Evolutionary conservation across 2,797 vertebrate species (phyloP).

Genomic region (Molossus molossus): DNA sequence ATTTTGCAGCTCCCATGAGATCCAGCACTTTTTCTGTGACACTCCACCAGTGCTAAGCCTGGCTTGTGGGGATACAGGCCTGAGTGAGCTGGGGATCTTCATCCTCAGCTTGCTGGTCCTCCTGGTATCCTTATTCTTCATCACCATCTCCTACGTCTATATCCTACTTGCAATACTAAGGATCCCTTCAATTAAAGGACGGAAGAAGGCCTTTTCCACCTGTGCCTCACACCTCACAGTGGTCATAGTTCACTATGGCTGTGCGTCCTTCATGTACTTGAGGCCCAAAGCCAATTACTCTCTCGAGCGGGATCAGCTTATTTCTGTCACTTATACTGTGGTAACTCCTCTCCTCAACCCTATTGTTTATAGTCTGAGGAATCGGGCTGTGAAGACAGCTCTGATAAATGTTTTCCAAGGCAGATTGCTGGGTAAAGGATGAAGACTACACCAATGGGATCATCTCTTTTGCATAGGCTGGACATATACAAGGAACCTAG

Average conservation of each 20-base stretch:
- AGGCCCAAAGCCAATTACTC: slow-evolving; percentile 76
- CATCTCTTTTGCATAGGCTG: neutral
- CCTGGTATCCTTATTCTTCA: slow-evolving; percentile 76
- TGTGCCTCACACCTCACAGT: slow-evolving; percentile 82
- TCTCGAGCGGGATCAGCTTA: slow-evolving; percentile 78
- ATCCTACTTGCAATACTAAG: slow-evolving; percentile 79
- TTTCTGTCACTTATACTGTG: slow-evolving; percentile 84
- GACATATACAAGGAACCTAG: neutral
- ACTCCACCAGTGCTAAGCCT: slow-evolving; percentile 71
- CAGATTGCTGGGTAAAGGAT: slow-evolving; percentile 67
- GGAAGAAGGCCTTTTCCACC: slow-evolving; percentile 84
- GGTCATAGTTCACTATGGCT: slow-evolving; percentile 82
- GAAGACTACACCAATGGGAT: neutral
- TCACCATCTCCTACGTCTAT: slow-evolving; percentile 73
- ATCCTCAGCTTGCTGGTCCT: slow-evolving; percentile 79
- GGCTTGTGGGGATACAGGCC: slow-evolving; percentile 74
- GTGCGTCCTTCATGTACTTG: slow-evolving; percentile 84
- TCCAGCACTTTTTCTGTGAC: slow-evolving; percentile 86
- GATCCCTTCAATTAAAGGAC: slow-evolving; percentile 72
- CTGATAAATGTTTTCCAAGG: slow-evolving; percentile 71
- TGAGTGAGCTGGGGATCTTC: slow-evolving; percentile 79
- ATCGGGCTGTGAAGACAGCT: slow-evolving; percentile 77
- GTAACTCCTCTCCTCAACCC: slow-evolving; percentile 85
- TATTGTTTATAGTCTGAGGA: slow-evolving; percentile 82
- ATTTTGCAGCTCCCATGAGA: slow-evolving; percentile 81